Conservation (phyloP, 2,113 vertebrate genomes). For the Argyrosomus japonicus region DNA sequence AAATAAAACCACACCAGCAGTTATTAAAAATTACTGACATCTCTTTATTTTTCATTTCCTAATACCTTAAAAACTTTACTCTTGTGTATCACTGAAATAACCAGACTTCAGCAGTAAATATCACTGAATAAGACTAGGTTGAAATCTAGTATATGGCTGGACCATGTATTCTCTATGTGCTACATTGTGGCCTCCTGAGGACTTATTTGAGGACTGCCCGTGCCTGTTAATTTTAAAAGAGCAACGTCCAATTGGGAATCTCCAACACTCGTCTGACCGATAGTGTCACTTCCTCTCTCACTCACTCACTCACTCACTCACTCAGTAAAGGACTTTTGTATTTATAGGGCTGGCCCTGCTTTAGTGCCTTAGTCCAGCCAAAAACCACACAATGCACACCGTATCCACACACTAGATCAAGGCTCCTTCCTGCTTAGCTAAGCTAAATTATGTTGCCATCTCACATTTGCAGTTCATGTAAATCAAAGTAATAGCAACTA, state of each 20-base stretch:
- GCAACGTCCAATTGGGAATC: not conserved
- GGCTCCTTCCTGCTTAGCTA: constrained; percentile 2
- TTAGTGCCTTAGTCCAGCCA: not conserved
- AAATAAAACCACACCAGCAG: not conserved
- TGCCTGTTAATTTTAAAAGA: not conserved
- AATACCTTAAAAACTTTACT: not conserved
- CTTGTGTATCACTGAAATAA: not conserved
- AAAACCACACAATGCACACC: not conserved
- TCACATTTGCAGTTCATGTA: not conserved
- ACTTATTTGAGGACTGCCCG: not conserved
- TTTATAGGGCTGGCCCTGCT: not conserved
- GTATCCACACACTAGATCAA: not conserved
- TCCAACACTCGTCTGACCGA: not conserved
- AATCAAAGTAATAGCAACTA: not conserved
- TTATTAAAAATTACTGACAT: not conserved
- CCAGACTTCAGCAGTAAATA: not conserved
- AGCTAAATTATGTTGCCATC: not conserved
- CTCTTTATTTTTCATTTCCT: not conserved
- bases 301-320: not conserved
- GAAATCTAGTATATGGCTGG: too few species aligned
- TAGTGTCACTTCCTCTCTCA: not conserved
- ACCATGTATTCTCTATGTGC: not conserved
- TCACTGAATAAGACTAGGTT: not conserved
- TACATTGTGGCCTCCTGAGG: not conserved
- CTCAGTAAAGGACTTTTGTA: not conserved